phyloP scores from a whole-genome alignment of 2,113 vertebrate species.

The Tamias sibiricus region DNA sequence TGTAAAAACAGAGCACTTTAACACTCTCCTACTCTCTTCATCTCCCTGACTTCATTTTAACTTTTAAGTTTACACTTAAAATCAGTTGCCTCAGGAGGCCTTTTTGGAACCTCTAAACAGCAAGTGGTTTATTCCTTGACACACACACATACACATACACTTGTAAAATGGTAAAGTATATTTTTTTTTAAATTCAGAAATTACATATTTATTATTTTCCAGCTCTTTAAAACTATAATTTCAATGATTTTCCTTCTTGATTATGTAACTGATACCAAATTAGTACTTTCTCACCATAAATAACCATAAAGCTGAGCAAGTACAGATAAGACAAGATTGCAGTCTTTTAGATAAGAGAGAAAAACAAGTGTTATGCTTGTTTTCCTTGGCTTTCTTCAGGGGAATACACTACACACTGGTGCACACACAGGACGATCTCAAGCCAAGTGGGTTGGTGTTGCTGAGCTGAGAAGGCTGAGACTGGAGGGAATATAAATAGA shows the following conservation, averaged over 20 bases:
- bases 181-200: background rate
- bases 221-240: background rate
- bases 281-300: background rate
- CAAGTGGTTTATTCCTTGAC: background rate
- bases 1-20: conserved; percentile 5
- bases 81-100: background rate
- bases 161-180: background rate
- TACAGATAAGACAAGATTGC: background rate
- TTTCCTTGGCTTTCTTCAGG: background rate
- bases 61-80: background rate
- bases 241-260: background rate
- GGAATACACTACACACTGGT: background rate
- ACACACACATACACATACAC: too few relatives aligned
- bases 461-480: background rate
- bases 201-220: background rate
- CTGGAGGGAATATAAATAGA: background rate
- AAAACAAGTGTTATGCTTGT: background rate
- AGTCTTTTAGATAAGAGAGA: background rate
- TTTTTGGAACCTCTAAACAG: background rate
- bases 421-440: background rate
- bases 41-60: background rate
- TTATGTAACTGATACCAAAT: background rate
- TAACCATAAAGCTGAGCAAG: background rate
- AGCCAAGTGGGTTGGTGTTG: background rate
- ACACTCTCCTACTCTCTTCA: background rate